Conservation (phyloP, 2,888 invertebrate species). For the Onthophagus sagittarius region DNA sequence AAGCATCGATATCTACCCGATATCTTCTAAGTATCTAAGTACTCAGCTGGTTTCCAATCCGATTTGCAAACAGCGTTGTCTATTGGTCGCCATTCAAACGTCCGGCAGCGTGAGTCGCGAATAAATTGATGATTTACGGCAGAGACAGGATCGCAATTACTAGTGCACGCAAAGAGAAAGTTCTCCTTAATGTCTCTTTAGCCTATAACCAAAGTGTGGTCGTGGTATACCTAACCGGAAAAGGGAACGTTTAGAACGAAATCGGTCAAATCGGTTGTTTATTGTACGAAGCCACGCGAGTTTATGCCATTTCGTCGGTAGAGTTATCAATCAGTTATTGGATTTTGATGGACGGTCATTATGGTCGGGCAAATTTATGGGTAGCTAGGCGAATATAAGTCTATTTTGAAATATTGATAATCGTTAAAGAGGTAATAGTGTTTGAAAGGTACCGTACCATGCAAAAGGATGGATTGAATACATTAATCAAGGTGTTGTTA, state of each 20-base stretch:
- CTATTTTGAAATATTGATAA: background rate
- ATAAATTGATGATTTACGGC: conserved; percentile 11
- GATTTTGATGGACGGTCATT: conserved; percentile 6
- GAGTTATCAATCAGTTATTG: conserved; percentile 7
- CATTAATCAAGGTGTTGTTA: background rate
- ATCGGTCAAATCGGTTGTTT: background rate
- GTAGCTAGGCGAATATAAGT: background rate
- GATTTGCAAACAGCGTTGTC: background rate
- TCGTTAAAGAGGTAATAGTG: background rate
- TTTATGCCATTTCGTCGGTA: background rate
- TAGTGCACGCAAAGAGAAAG: conserved; percentile 9
- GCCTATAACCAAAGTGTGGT: conserved; percentile 3
- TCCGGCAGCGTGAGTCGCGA: background rate
- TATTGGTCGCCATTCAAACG: conserved; percentile 5
- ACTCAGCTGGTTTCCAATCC: background rate
- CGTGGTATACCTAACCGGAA: background rate
- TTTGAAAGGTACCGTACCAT: background rate
- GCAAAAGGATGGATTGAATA: background rate
- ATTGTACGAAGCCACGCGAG: conserved; percentile 7
- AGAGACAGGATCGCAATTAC: conserved; percentile 4
- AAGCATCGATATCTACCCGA: background rate
- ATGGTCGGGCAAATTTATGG: background rate
- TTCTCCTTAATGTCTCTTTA: conserved; percentile 8
- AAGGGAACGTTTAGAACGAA: background rate
- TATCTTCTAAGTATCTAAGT: background rate